These are phyloP conservation scores for Actinia equina DNA, from an alignment of 64 coral and sea anemone species.

Conservation along the genomic window DNA sequence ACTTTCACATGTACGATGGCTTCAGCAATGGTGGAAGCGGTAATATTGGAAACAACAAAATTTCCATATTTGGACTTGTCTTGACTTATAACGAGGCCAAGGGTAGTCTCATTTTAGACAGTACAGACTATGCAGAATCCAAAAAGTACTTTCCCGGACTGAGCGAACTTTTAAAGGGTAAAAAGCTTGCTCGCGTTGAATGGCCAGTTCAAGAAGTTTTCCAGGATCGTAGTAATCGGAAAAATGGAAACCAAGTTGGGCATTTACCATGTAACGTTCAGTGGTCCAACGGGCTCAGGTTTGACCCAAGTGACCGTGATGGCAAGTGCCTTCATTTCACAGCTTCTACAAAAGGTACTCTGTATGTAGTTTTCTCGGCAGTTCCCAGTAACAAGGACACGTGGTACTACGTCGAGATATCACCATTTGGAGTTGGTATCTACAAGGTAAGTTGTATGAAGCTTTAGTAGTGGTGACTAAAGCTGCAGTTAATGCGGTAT, in stretches of 20 bases:
- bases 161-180: not conserved
- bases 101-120: not conserved
- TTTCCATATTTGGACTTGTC: slow-evolving; percentile 55
- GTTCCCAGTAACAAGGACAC: slow-evolving; percentile 29
- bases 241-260: not conserved
- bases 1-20: slow-evolving; percentile 40
- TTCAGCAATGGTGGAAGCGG: slow-evolving; percentile 33
- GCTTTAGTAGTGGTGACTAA: no score
- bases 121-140: slow-evolving; percentile 16
- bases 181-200: not conserved
- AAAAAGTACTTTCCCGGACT: slow-evolving; percentile 1
- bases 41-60: not conserved
- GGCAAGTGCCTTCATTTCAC: slow-evolving; percentile 54
- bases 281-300: slow-evolving; percentile 40
- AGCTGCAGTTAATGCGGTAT: no score
- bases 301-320: slow-evolving; percentile 14
- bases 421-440: slow-evolving; percentile 42
- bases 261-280: slow-evolving; percentile 26
- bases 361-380: no score
- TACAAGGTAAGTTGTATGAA: slow-evolving; percentile 26
- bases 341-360: no score
- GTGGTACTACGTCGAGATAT: slow-evolving; percentile 53
- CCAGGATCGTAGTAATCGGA: not conserved
- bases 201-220: not conserved
- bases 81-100: slow-evolving; percentile 15